phyloP scores from a whole-genome alignment of 2,113 vertebrate genomes.

The Archilochus colubris region DNA sequence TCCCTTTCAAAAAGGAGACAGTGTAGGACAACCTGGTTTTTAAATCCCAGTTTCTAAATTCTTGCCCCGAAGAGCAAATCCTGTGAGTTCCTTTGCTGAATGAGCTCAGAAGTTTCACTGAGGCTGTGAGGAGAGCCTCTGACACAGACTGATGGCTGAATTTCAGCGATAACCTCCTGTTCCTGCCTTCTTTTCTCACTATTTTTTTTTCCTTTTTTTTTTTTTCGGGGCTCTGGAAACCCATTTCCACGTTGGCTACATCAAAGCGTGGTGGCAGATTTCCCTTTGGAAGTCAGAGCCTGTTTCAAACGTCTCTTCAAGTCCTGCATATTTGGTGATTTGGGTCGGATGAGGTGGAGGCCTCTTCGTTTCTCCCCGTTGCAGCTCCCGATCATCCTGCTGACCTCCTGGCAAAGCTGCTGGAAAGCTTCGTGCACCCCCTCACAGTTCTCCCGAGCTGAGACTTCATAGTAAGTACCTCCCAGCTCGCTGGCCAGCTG shows the following conservation, averaged over 20 bases:
- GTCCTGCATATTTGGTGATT: conserved; percentile 95
- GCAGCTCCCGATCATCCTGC: conserved; percentile 80
- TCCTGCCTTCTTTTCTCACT: background rate
- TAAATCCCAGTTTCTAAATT: background rate
- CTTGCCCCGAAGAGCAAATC: background rate
- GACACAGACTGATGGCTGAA: background rate
- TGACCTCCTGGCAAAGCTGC: conserved; percentile 89
- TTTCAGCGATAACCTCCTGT: background rate
- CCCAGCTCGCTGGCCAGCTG: conserved; percentile 84
- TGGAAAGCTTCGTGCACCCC: conserved; percentile 87
- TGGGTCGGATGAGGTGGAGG: conserved; percentile 88
- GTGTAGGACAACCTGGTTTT: background rate
- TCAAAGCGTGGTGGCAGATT: conserved; percentile 83
- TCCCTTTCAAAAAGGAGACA: background rate
- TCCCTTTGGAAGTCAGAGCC: conserved; percentile 90
- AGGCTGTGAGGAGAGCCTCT: background rate
- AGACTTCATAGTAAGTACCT: conserved; percentile 85
- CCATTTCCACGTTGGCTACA: background rate
- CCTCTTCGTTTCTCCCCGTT: conserved; percentile 90
- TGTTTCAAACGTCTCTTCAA: conserved; percentile 91
- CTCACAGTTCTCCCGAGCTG: conserved; percentile 89
- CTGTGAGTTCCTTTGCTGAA: background rate
- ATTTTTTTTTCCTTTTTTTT: background rate
- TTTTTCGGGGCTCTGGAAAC: background rate
- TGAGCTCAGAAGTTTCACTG: background rate